Evolutionary conservation across 2,797 vertebrate genomes (phyloP).

Genomic region (Eutrigla gurnardus): DNA sequence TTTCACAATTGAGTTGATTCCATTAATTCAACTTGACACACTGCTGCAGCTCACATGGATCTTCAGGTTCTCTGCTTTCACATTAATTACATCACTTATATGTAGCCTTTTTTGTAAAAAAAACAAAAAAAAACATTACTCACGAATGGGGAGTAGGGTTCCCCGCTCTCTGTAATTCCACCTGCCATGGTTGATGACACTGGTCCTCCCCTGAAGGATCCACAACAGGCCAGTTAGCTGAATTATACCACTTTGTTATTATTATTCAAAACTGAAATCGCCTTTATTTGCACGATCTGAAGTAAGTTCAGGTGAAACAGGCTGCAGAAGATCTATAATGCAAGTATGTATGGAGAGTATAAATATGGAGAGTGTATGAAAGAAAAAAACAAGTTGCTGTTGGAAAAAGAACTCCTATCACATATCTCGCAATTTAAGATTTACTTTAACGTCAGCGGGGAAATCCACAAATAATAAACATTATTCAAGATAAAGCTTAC

Average conservation of each 20-base stretch:
- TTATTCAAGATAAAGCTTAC: accelerated
- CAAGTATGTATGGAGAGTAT: not conserved
- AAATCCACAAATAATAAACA: accelerated
- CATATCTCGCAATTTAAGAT: not conserved
- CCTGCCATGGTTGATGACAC: slow-evolving; percentile 87
- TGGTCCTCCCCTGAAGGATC: slow-evolving; percentile 50
- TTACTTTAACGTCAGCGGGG: accelerated
- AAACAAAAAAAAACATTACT: slow-evolving; percentile 76
- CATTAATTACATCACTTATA: too few species aligned
- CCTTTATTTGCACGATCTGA: not conserved
- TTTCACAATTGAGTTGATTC: too few species aligned
- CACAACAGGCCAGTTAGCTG: not conserved
- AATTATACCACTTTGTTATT: not conserved
- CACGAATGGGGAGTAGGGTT: slow-evolving; percentile 96
- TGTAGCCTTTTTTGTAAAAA: too few species aligned
- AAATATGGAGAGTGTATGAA: not conserved
- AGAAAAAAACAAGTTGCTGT: not conserved
- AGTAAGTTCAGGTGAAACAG: not conserved
- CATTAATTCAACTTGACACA: too few species aligned
- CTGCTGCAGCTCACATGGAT: too few species aligned
- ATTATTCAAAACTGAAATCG: not conserved
- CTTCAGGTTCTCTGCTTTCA: too few species aligned
- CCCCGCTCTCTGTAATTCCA: slow-evolving; percentile 94
- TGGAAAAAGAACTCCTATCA: not conserved
- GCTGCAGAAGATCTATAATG: not conserved